A percentile compares a stretch with the other conserved stretches of the same genome.
These are phyloP conservation scores for Alethe castanea DNA, from an alignment of 2,113 vertebrate genomes.

Conservation along the genomic window DNA sequence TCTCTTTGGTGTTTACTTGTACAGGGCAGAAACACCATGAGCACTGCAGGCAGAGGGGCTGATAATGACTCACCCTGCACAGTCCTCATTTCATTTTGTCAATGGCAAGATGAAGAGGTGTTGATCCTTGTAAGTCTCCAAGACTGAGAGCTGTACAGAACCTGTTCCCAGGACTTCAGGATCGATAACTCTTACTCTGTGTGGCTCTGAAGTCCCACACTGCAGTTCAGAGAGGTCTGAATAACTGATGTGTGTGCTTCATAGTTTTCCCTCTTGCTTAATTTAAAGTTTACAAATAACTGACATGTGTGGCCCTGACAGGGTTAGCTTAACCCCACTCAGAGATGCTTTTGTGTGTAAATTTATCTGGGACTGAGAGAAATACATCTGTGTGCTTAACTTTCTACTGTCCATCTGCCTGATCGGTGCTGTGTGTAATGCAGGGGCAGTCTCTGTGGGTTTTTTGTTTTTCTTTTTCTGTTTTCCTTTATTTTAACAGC, in stretches of 20 bases:
- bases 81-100: neutral
- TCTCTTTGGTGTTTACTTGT: neutral
- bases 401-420: neutral
- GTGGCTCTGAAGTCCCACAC: neutral
- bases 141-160: neutral
- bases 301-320: neutral
- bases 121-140: neutral
- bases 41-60: neutral
- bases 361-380: neutral
- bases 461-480: neutral
- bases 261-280: neutral
- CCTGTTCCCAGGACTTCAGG: neutral
- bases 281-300: neutral
- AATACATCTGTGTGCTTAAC: neutral
- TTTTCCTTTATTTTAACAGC: neutral
- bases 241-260: neutral
- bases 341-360: neutral
- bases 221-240: neutral
- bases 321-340: neutral
- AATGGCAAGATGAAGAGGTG: neutral
- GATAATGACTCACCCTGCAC: neutral
- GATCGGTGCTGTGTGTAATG: neutral
- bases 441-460: neutral
- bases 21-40: neutral
- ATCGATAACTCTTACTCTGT: neutral